phyloP scores from a whole-genome alignment of 1,140 invertebrate species.

The Hycleus cichorii region DNA sequence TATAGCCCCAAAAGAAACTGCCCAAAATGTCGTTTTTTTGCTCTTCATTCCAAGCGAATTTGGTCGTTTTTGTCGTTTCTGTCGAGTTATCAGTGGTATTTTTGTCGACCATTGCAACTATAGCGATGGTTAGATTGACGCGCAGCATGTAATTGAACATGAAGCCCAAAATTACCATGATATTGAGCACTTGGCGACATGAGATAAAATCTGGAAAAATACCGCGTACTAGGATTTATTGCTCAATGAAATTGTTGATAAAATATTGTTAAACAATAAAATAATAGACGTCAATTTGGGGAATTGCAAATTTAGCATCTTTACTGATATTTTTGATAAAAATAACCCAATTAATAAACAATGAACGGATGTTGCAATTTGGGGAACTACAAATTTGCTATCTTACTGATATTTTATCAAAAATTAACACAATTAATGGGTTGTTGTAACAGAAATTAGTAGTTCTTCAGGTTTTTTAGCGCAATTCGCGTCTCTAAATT shows the following conservation, averaged over 20 bases:
- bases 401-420: no score
- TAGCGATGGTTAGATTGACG: constrained; percentile 82
- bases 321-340: no score
- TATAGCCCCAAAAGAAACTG: constrained; percentile 86
- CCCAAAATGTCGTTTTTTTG: constrained; percentile 73
- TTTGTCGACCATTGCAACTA: constrained; percentile 73
- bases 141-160: constrained; percentile 83
- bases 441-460: no score
- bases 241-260: no score
- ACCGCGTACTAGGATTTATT: no score
- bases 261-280: background rate
- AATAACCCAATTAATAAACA: no score
- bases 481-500: no score
- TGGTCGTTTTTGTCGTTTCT: background rate
- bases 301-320: no score
- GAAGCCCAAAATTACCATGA: constrained; percentile 78
- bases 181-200: constrained; percentile 71
- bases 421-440: no score
- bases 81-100: constrained; percentile 38
- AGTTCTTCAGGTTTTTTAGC: no score
- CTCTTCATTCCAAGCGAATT: constrained; percentile 32
- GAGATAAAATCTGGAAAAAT: constrained; percentile 43
- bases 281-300: background rate
- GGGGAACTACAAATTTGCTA: no score
- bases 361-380: no score